Evolutionary conservation across 2,888 invertebrate genomes (phyloP).

Genomic region (Villa cingulata): DNA sequence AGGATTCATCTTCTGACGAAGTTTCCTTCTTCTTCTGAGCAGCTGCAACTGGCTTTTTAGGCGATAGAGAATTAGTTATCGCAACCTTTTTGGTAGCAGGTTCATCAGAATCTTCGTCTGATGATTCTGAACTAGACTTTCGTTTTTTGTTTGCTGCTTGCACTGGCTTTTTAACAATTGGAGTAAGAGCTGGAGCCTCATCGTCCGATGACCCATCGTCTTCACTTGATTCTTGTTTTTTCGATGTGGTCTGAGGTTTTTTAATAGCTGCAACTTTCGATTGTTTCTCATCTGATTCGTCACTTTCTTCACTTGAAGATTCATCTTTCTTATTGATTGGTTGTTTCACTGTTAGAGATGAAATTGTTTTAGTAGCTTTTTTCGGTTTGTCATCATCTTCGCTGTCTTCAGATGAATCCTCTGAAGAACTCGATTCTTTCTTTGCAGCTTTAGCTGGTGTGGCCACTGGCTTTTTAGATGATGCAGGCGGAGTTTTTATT

Average conservation of each 20-base stretch:
- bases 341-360: slow-evolving; percentile 14
- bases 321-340: background rate
- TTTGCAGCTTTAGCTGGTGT: slow-evolving; percentile 7
- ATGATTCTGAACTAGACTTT: slow-evolving; percentile 12
- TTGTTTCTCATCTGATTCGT: slow-evolving; percentile 11
- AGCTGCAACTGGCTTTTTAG: background rate
- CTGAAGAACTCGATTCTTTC: too few relatives aligned
- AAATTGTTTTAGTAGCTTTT: background rate
- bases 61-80: background rate
- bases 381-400: slow-evolving; percentile 21
- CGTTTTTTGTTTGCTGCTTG: slow-evolving; percentile 14
- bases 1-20: slow-evolving; percentile 22
- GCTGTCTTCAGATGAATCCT: slow-evolving; percentile 16
- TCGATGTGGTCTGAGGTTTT: slow-evolving; percentile 9
- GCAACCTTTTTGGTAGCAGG: slow-evolving; percentile 16
- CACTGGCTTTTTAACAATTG: slow-evolving; percentile 12
- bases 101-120: slow-evolving; percentile 12
- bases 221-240: slow-evolving; percentile 19
- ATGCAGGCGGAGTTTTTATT: slow-evolving; percentile 15
- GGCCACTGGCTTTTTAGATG: slow-evolving; percentile 18
- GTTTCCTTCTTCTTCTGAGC: background rate
- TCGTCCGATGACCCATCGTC: slow-evolving; percentile 29
- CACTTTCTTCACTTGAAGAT: slow-evolving; percentile 14
- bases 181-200: slow-evolving; percentile 1
- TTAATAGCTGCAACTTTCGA: slow-evolving; percentile 11